A percentile compares a stretch with the other conserved stretches of the same genome.
Evolutionary conservation across 2,888 invertebrate species (phyloP).

Genomic region (Acanthosoma haemorrhoidale): DNA sequence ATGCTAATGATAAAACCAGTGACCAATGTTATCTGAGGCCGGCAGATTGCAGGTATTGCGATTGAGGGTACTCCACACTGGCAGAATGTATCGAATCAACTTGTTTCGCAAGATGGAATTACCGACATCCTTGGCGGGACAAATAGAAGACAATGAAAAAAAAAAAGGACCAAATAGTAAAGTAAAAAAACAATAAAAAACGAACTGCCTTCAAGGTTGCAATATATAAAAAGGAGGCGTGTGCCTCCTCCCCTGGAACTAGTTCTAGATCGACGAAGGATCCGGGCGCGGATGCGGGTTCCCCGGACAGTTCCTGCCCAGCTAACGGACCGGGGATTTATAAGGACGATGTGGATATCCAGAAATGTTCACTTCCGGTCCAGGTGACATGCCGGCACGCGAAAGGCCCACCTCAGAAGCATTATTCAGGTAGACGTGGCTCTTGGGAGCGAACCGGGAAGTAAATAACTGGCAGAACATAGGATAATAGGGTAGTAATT

Average conservation of each 20-base stretch:
- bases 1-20: no score
- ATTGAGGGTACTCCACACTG: no score
- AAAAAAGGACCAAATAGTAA: not conserved
- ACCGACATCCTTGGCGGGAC: slow-evolving; percentile 5
- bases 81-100: no score
- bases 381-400: no score
- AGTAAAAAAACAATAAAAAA: not conserved
- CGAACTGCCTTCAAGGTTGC: not conserved
- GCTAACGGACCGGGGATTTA: slow-evolving; percentile 2
- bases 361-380: not conserved
- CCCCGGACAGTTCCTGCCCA: not conserved
- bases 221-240: not conserved
- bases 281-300: slow-evolving; percentile 1
- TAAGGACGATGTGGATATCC: not conserved
- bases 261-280: not conserved
- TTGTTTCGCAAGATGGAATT: slow-evolving; percentile 9
- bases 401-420: no score
- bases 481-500: no score
- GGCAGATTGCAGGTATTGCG: no score
- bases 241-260: not conserved
- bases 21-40: no score
- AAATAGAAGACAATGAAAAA: not conserved
- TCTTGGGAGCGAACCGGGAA: no score
- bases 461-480: no score
- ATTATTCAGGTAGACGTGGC: no score